Percentiles rank a stretch among this genome's conserved stretches.
Conservation (phyloP, 2,888 invertebrate species). For the Aleiodes testaceus region DNA sequence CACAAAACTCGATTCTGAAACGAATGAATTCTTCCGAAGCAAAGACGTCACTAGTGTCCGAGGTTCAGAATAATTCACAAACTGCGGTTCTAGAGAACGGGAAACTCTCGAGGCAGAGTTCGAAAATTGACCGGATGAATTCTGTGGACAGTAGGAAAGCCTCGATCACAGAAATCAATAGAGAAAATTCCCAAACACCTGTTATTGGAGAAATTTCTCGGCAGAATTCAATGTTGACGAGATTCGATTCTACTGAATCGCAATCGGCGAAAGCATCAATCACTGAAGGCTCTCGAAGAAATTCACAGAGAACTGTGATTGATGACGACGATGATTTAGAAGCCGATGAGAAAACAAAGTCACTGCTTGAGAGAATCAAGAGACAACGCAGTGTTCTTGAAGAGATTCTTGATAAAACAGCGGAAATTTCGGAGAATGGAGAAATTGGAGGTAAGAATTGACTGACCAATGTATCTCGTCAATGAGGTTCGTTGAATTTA, state of each 20-base stretch:
- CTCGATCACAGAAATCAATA: constrained; percentile 39
- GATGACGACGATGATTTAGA: constrained; percentile 74
- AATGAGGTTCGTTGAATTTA: neutral
- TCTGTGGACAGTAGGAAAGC: constrained; percentile 43
- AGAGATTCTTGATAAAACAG: constrained; percentile 79
- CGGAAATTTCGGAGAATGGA: constrained; percentile 56
- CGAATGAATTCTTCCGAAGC: constrained; percentile 47
- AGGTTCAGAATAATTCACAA: constrained; percentile 47
- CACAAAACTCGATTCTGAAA: constrained; percentile 49
- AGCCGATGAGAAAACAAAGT: constrained; percentile 78
- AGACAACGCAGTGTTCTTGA: constrained; percentile 82
- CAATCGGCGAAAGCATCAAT: constrained; percentile 33
- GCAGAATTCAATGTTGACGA: constrained; percentile 52
- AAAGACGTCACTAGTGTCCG: constrained; percentile 42
- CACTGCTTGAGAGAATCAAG: constrained; percentile 79
- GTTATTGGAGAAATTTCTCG: constrained; percentile 45
- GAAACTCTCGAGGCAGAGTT: constrained; percentile 52
- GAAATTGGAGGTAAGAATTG: constrained; percentile 56
- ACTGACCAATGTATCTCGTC: neutral
- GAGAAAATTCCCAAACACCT: constrained; percentile 26
- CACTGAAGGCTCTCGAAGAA: constrained; percentile 49
- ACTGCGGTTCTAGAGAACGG: constrained; percentile 41
- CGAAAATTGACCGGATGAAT: constrained; percentile 48
- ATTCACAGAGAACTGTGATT: constrained; percentile 55
- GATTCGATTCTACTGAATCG: constrained; percentile 53